Evolutionary conservation across 2,888 invertebrate species (phyloP).

Genomic region (Drosophila meridiana): DNA sequence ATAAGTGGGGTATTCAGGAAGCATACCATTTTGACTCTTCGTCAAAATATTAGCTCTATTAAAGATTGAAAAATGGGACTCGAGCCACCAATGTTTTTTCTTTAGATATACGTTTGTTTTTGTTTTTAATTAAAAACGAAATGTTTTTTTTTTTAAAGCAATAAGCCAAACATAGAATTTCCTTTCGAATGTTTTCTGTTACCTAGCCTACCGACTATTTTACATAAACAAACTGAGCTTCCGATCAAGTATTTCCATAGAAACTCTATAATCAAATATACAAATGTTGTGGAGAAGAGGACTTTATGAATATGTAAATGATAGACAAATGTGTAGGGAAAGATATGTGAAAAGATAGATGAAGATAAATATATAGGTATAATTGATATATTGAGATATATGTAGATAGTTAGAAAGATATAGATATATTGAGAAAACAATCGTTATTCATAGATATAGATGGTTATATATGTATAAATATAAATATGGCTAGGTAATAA

Average conservation of each 20-base stretch:
- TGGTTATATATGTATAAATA: neutral
- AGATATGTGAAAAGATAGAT: neutral
- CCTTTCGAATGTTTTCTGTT: neutral
- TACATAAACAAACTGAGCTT: neutral
- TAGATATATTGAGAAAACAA: neutral
- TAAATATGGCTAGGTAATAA: too few relatives aligned
- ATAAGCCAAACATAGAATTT: neutral
- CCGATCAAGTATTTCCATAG: neutral
- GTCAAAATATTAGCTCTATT: neutral
- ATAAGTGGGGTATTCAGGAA: neutral
- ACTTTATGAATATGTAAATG: neutral
- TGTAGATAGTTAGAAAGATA: neutral
- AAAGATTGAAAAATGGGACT: neutral
- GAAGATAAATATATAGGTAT: neutral
- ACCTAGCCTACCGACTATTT: too few relatives aligned
- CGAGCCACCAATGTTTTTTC: neutral
- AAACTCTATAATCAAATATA: neutral
- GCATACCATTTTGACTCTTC: too few relatives aligned
- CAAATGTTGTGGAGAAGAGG: neutral
- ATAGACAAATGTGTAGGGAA: neutral
- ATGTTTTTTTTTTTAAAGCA: neutral
- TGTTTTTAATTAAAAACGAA: neutral
- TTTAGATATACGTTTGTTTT: neutral
- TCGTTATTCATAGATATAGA: neutral
- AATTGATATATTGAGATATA: neutral